Evolutionary conservation across 2,113 vertebrate species (phyloP).

Genomic region (Bubo bubo): DNA sequence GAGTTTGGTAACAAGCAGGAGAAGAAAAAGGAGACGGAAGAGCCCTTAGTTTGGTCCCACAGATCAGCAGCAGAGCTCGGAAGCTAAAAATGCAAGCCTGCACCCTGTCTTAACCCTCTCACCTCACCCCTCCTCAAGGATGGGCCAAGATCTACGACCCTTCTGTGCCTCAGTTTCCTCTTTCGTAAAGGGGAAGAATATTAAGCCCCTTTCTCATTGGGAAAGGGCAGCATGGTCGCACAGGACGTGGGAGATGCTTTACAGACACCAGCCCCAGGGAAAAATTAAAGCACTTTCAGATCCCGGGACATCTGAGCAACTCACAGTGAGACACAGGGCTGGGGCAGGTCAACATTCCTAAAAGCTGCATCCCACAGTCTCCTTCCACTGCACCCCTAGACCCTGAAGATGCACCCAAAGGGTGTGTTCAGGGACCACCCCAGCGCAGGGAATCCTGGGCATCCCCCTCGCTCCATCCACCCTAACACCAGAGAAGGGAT

Average conservation of each 20-base stretch:
- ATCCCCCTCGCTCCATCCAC: background rate
- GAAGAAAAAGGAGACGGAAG: background rate
- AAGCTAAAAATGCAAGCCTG: background rate
- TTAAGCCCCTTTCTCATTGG: rapidly evolving
- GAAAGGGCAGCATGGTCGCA: background rate
- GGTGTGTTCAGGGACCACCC: background rate
- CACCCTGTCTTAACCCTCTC: background rate
- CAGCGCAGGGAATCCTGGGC: background rate
- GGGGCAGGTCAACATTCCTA: background rate
- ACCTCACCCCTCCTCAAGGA: background rate
- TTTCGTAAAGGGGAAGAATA: background rate
- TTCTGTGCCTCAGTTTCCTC: background rate
- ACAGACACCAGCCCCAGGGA: too few relatives aligned
- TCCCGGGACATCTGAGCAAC: background rate
- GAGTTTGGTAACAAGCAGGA: background rate
- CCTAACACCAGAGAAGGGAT: rapidly evolving
- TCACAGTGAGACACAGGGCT: background rate
- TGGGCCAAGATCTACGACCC: background rate
- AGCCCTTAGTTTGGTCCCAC: background rate
- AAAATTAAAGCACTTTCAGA: background rate
- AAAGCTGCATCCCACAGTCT: background rate
- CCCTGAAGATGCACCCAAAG: background rate
- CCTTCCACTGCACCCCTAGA: background rate
- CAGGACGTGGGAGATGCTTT: background rate
- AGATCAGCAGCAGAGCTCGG: background rate